A percentile compares a stretch with the other conserved stretches of the same genome.
These are phyloP conservation scores for Esox lucius DNA, from an alignment of 2,797 vertebrate species.

Conservation along the genomic window DNA sequence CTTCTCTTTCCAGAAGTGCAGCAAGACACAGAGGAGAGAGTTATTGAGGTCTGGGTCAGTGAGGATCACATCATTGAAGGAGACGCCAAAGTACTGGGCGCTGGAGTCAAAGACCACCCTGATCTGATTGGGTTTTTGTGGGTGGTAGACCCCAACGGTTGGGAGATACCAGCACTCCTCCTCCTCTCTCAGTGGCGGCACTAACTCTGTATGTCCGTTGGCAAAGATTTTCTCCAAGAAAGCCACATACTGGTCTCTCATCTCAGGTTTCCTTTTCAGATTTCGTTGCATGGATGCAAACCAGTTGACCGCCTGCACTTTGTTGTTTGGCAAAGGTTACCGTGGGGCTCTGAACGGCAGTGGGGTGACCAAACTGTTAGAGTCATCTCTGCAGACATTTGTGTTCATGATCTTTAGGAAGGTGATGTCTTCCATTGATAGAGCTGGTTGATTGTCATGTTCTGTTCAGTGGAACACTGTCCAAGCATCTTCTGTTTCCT, in stretches of 20 bases:
- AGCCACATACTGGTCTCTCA: constrained; percentile 4
- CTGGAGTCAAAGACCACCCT: too few species aligned
- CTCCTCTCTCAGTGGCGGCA: background rate
- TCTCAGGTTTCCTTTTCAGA: constrained; percentile 6
- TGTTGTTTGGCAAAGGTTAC: background rate
- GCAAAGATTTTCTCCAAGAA: constrained; percentile 28
- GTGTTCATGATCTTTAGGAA: constrained; percentile 17
- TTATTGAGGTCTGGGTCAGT: too few species aligned
- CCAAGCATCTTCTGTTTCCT: too few species aligned
- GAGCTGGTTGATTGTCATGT: constrained; percentile 6
- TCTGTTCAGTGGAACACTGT: constrained; percentile 3
- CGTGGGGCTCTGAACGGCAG: background rate
- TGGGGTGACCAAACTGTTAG: constrained; percentile 12
- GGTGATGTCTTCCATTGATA: constrained; percentile 6
- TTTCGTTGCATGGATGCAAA: background rate
- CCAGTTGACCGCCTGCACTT: background rate
- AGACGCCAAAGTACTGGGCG: too few species aligned
- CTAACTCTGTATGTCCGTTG: constrained; percentile 10
- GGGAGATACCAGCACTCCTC: constrained; percentile 28
- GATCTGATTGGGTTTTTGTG: constrained; percentile 10
- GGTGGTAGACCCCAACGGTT: constrained; percentile 10
- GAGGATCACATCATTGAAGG: too few species aligned
- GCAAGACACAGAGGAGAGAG: too few species aligned
- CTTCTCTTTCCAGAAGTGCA: too few species aligned
- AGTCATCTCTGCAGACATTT: background rate